phyloP scores from a whole-genome alignment of 2,888 invertebrate genomes.

The Dolomedes plantarius region DNA sequence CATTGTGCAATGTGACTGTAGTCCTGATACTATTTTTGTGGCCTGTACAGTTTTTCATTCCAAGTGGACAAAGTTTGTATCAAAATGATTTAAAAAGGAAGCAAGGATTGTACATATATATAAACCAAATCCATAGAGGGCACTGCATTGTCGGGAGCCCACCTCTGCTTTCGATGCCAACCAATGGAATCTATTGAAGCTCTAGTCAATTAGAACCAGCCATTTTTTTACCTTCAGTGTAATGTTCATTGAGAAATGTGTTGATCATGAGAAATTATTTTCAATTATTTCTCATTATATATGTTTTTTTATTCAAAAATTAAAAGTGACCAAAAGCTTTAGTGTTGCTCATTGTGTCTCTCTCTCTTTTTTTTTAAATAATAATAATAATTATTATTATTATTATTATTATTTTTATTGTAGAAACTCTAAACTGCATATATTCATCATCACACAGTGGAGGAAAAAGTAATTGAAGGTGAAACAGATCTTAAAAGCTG shows the following conservation, averaged over 20 bases:
- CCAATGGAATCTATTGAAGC: conserved; percentile 20
- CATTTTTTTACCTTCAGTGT: conserved; percentile 63
- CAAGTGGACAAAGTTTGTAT: conserved; percentile 37
- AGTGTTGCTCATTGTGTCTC: too few relatives aligned
- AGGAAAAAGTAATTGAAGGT: too few relatives aligned
- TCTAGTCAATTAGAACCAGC: conserved; percentile 61
- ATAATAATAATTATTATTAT: too few relatives aligned
- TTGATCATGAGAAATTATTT: conserved; percentile 62
- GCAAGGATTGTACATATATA: conserved; percentile 10
- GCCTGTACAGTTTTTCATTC: conserved; percentile 67
- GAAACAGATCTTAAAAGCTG: too few relatives aligned
- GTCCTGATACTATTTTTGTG: conserved; percentile 70
- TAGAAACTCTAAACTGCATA: too few relatives aligned
- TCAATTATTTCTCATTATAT: conserved; percentile 62
- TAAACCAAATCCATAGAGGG: too few relatives aligned
- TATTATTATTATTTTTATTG: too few relatives aligned
- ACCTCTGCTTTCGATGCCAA: conserved; percentile 17
- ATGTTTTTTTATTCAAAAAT: conserved; percentile 59
- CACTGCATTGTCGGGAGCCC: neutral
- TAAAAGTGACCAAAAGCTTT: conserved; percentile 62
- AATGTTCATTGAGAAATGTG: conserved; percentile 50
- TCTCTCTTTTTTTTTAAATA: too few relatives aligned
- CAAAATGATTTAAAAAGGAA: conserved; percentile 17
- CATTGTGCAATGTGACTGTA: conserved; percentile 60
- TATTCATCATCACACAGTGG: too few relatives aligned